phyloP scores from a whole-genome alignment of 2,888 invertebrate genomes.

The Dolichopus griseipennis region DNA sequence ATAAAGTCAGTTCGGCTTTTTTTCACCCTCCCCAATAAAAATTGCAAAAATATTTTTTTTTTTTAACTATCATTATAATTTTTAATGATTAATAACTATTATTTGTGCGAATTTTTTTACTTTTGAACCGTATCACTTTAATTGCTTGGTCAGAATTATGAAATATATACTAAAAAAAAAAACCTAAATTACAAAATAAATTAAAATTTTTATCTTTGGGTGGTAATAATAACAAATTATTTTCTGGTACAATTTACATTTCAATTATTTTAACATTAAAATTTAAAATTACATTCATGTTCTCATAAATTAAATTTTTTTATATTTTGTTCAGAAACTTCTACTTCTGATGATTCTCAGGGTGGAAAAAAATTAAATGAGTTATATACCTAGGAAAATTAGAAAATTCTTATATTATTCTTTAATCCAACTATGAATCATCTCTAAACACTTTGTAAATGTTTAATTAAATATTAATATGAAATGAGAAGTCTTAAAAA shows the following conservation, averaged over 20 bases:
- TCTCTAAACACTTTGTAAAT: no score
- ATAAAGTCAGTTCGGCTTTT: no score
- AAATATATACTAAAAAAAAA: background rate
- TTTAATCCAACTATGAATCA: no score
- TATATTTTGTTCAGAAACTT: background rate
- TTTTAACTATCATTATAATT: background rate
- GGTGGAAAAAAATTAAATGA: no score
- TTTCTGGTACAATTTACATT: background rate
- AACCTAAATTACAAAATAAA: background rate
- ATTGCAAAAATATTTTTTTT: background rate
- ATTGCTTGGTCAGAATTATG: background rate
- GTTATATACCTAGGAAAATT: no score
- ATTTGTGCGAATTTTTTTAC: background rate
- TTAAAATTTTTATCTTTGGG: background rate
- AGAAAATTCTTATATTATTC: no score
- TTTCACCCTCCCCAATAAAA: no score
- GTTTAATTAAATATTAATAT: no score
- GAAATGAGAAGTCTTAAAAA: no score
- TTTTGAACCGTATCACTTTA: background rate
- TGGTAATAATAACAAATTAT: background rate
- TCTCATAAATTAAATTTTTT: background rate
- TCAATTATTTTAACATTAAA: slow-evolving; percentile 5
- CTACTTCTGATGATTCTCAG: background rate
- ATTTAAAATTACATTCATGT: background rate
- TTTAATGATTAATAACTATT: background rate